phyloP scores from a whole-genome alignment of 2,888 invertebrate genomes.

The Petrolisthes cinctipes region DNA sequence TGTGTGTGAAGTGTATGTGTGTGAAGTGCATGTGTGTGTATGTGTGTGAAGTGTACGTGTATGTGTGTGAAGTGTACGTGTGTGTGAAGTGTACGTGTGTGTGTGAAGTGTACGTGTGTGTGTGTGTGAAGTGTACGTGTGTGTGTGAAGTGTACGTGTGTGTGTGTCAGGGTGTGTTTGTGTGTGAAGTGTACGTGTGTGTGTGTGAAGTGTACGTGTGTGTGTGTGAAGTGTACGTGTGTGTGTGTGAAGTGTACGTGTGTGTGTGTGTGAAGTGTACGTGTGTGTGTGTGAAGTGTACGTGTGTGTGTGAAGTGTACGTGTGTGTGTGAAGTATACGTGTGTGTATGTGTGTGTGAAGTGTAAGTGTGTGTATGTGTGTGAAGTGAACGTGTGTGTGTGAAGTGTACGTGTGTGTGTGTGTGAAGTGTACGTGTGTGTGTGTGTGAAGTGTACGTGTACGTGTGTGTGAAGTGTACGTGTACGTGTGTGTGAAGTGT shows the following conservation, averaged over 20 bases:
- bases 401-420: too few species aligned
- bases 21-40: not conserved
- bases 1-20: not conserved
- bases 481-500: not conserved
- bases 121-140: not conserved
- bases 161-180: too few species aligned
- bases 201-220: too few species aligned
- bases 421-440: not conserved
- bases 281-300: too few species aligned
- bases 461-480: not conserved
- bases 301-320: not conserved
- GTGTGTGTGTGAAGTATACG: too few species aligned
- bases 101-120: not conserved
- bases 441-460: not conserved
- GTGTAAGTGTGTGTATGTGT: not conserved
- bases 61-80: not conserved
- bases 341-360: not conserved
- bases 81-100: not conserved
- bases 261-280: too few species aligned
- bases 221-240: too few species aligned
- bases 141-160: too few species aligned
- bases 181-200: too few species aligned
- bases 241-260: too few species aligned
- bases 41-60: not conserved
- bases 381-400: too few species aligned